phyloP scores from a whole-genome alignment of 2,797 vertebrate genomes.

The Chelon auratus region DNA sequence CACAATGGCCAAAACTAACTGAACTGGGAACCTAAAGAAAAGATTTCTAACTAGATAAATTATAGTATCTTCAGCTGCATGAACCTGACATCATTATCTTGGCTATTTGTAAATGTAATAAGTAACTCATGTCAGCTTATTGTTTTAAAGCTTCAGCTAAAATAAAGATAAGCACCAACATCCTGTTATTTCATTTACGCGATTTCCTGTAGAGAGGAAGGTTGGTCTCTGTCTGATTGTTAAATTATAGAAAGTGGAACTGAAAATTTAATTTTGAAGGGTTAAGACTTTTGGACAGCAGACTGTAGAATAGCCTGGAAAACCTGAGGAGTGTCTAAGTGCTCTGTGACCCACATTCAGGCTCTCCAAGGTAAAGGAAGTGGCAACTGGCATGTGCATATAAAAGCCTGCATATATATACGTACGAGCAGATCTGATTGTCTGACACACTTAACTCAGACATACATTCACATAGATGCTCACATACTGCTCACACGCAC shows the following conservation, averaged over 20 bases:
- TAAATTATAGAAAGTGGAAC: conserved; percentile 76
- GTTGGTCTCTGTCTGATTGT: conserved; percentile 51
- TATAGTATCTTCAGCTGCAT: background rate
- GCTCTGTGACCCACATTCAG: conserved; percentile 75
- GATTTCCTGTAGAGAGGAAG: conserved; percentile 50
- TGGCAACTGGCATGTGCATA: conserved; percentile 21
- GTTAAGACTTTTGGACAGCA: conserved; percentile 57
- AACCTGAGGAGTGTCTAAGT: conserved; percentile 72
- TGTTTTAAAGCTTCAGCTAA: conserved; percentile 29
- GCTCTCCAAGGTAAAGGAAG: conserved; percentile 69
- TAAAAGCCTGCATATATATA: background rate
- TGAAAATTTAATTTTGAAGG: conserved; percentile 67
- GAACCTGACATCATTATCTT: background rate
- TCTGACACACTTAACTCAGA: conserved; percentile 27
- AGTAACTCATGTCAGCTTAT: background rate
- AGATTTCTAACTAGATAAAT: conserved; percentile 1
- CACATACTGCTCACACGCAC: background rate
- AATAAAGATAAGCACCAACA: conserved; percentile 23
- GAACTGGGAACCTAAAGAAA: background rate
- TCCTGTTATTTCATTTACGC: conserved; percentile 30
- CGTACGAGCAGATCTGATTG: conserved; percentile 22
- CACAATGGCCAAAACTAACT: conserved; percentile 4
- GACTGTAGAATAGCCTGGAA: conserved; percentile 49
- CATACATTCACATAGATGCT: conserved; percentile 10
- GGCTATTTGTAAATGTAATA: background rate